Percentiles rank a stretch among this genome's conserved stretches.
Evolutionary conservation across 2,888 invertebrate genomes (phyloP).

Genomic region (Drosophila vallismaia): DNA sequence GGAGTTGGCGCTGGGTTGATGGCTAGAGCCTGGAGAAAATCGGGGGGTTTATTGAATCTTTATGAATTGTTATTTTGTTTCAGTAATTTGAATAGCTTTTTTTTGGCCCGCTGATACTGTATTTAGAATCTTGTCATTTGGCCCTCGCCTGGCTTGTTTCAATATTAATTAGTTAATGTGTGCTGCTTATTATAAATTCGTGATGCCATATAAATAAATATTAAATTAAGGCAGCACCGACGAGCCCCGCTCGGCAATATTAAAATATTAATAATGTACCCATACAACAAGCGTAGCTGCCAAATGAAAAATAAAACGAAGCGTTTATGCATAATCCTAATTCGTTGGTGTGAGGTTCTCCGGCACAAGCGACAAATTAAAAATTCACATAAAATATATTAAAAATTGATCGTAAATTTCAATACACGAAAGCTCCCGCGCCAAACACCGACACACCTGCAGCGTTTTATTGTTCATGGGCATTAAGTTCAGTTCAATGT

Average conservation of each 20-base stretch:
- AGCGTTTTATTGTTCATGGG: constrained; percentile 30
- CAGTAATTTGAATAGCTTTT: not conserved
- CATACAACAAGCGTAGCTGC: constrained; percentile 41
- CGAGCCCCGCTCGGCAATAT: constrained; percentile 32
- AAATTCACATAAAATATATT: constrained; percentile 48
- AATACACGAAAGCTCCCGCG: constrained; percentile 21
- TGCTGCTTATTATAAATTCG: constrained; percentile 55
- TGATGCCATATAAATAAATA: constrained; percentile 51
- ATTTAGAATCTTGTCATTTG: constrained; percentile 31
- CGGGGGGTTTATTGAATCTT: constrained; percentile 64
- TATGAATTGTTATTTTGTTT: constrained; percentile 48
- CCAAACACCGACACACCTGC: not conserved
- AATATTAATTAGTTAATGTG: constrained; percentile 70
- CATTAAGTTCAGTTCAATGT: constrained; percentile 16
- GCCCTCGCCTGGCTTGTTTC: constrained; percentile 52
- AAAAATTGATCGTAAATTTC: constrained; percentile 47
- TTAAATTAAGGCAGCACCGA: constrained; percentile 41
- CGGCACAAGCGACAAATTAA: constrained; percentile 35
- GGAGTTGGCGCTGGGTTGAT: not conserved
- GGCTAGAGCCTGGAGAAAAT: constrained; percentile 3
- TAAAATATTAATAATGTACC: constrained; percentile 56
- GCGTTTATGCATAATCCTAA: constrained; percentile 46
- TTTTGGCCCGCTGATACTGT: constrained; percentile 13
- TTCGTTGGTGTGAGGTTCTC: constrained; percentile 37
- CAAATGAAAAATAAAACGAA: constrained; percentile 40